Conservation (phyloP, 2,797 vertebrate genomes). For the Phoeniculus purpureus region DNA sequence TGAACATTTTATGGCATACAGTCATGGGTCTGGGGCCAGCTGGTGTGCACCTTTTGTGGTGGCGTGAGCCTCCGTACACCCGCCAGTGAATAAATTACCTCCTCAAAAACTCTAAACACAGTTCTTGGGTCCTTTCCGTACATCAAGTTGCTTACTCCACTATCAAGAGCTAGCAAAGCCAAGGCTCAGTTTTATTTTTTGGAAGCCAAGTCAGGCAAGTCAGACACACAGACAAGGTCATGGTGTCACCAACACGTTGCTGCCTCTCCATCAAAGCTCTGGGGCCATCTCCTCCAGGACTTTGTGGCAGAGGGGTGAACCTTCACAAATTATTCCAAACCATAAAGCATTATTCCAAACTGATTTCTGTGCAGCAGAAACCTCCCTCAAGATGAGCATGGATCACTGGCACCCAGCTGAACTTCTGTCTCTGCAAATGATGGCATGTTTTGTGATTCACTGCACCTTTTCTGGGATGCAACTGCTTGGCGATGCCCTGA, state of each 20-base stretch:
- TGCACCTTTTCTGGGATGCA: background rate
- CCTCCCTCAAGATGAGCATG: fast-evolving
- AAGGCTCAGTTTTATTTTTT: background rate
- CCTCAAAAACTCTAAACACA: too few relatives aligned
- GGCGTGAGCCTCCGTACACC: too few relatives aligned
- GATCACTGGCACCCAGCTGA: background rate
- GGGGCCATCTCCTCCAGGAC: background rate
- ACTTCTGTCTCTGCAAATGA: background rate
- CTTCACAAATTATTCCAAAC: background rate
- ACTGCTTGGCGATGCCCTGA: background rate
- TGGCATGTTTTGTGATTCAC: background rate
- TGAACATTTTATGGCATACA: too few relatives aligned
- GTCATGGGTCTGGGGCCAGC: too few relatives aligned
- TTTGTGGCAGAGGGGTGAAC: background rate
- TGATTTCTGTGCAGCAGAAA: background rate
- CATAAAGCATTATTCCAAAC: background rate
- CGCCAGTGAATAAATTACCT: too few relatives aligned
- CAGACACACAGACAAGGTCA: background rate
- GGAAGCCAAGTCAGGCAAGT: background rate
- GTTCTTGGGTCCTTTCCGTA: too few relatives aligned
- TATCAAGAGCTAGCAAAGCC: background rate
- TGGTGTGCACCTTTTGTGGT: too few relatives aligned
- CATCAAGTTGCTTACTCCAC: background rate
- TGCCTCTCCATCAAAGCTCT: background rate
- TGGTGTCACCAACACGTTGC: background rate